Conservation (phyloP, 2,113 vertebrate genomes). For the Kryptolebias marmoratus region DNA sequence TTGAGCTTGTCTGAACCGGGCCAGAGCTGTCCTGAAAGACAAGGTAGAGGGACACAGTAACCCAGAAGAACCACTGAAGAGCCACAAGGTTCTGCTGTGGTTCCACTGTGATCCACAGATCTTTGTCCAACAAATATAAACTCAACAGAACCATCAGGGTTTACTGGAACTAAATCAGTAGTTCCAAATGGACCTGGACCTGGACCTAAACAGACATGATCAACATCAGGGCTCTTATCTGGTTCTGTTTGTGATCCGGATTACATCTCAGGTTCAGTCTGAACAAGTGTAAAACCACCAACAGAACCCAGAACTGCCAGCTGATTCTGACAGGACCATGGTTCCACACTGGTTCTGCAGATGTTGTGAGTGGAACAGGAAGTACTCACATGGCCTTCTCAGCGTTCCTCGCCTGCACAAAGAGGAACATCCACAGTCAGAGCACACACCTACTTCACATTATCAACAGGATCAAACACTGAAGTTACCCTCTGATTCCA, state of each 20-base stretch:
- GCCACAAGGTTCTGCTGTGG: not conserved
- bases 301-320: too few relatives aligned
- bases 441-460: not conserved
- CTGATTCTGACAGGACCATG: too few relatives aligned
- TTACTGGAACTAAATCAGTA: too few relatives aligned
- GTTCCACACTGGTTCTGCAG: not conserved
- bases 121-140: too few relatives aligned
- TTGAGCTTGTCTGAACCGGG: constrained; percentile 93
- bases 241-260: too few relatives aligned
- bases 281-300: too few relatives aligned
- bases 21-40: constrained; percentile 91
- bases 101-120: too few relatives aligned
- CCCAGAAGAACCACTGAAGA: not conserved
- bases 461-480: not conserved
- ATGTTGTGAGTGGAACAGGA: not conserved
- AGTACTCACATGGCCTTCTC: constrained; percentile 95
- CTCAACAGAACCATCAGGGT: too few relatives aligned
- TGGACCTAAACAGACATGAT: too few relatives aligned
- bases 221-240: too few relatives aligned
- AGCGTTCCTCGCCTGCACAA: constrained; percentile 89
- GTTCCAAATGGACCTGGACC: too few relatives aligned
- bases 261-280: too few relatives aligned
- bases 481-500: not conserved
- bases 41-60: not conserved
- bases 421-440: not conserved